Evolutionary conservation across 2,797 vertebrate species (phyloP).

Genomic region (Sebastes hopkinsi): DNA sequence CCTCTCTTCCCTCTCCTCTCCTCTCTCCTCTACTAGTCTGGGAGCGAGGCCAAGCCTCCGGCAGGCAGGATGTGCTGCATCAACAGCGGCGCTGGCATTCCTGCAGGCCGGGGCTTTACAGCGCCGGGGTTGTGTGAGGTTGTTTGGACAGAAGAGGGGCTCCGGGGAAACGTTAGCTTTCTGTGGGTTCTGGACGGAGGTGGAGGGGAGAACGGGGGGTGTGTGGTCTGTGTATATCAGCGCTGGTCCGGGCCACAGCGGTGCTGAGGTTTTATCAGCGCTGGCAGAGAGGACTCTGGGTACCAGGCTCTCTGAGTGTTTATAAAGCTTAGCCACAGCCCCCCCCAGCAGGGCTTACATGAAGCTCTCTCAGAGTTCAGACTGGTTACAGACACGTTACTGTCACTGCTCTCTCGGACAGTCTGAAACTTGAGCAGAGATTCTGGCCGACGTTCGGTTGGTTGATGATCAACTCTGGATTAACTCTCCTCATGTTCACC

Average conservation of each 20-base stretch:
- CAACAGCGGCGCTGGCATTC: slow-evolving; percentile 44
- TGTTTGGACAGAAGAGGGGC: slow-evolving; percentile 43
- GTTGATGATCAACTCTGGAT: background rate
- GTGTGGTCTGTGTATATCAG: slow-evolving; percentile 14
- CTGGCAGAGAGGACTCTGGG: background rate
- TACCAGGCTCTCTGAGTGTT: background rate
- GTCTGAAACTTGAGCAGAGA: background rate
- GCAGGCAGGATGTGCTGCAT: slow-evolving; percentile 55
- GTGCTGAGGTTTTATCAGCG: slow-evolving; percentile 7
- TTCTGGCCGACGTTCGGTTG: background rate
- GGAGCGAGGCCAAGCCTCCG: slow-evolving; percentile 42
- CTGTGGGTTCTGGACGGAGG: background rate
- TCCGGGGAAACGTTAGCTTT: background rate
- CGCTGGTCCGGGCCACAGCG: background rate
- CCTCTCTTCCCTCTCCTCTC: background rate
- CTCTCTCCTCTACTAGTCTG: slow-evolving; percentile 10
- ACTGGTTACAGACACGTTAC: background rate
- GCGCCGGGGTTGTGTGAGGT: slow-evolving; percentile 45
- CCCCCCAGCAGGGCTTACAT: background rate
- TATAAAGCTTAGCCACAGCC: background rate
- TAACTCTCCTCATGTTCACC: background rate
- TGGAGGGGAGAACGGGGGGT: background rate
- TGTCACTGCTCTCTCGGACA: background rate
- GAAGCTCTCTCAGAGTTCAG: background rate
- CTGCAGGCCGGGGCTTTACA: slow-evolving; percentile 23